Evolutionary conservation across 2,888 invertebrate genomes (phyloP).

Genomic region (Dynastes tityus): DNA sequence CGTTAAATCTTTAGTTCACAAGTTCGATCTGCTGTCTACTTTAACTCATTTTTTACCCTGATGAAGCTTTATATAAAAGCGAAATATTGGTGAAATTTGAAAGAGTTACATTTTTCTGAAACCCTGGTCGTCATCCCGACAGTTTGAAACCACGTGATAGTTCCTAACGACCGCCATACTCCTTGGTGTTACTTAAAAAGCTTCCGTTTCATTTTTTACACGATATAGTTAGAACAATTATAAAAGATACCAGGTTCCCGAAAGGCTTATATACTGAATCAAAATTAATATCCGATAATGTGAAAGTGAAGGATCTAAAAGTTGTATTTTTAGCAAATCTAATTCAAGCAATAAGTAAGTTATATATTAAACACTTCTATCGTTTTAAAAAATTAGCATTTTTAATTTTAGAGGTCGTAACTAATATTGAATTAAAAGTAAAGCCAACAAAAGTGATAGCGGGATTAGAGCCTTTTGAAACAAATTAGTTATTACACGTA

Average conservation of each 20-base stretch:
- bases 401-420: constrained; percentile 72
- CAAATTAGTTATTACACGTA: constrained; percentile 92
- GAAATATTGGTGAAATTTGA: no score
- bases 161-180: no score
- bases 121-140: no score
- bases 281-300: constrained; percentile 90
- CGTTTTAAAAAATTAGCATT: constrained; percentile 29
- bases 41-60: no score
- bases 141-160: no score
- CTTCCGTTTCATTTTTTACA: constrained; percentile 98
- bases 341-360: constrained; percentile 83
- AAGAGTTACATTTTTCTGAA: no score
- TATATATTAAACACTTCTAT: constrained; percentile 16
- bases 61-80: no score
- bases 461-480: constrained; percentile 95
- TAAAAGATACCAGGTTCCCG: constrained; percentile 91
- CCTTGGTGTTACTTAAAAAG: constrained; percentile 75
- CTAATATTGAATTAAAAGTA: constrained; percentile 78
- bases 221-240: constrained; percentile 91
- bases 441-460: constrained; percentile 95
- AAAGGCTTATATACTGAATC: constrained; percentile 86
- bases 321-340: constrained; percentile 88
- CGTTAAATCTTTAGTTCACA: no score
- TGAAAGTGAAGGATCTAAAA: constrained; percentile 94
- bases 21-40: no score